Conservation (phyloP, 2,113 vertebrate species). For the Dasyurus viverrinus region DNA sequence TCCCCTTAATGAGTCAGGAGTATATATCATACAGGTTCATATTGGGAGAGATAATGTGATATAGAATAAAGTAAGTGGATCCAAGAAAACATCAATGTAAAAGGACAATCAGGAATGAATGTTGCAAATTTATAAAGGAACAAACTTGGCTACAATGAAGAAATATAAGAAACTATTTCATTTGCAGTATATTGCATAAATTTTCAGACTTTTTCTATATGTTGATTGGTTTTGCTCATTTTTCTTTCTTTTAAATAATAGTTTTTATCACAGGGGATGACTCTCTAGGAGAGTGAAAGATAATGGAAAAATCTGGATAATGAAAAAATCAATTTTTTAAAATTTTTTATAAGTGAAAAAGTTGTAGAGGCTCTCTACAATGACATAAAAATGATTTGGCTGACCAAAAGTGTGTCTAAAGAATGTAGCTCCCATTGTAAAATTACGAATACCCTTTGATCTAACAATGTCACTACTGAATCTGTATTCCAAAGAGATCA, state of each 20-base stretch:
- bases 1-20: neutral
- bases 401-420: conserved; percentile 17
- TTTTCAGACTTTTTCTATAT: neutral
- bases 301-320: neutral
- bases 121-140: too few relatives aligned
- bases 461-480: too few relatives aligned
- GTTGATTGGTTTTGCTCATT: neutral
- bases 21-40: neutral
- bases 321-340: neutral
- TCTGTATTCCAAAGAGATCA: too few relatives aligned
- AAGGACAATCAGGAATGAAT: neutral
- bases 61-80: conserved; percentile 27
- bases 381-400: conserved; percentile 30
- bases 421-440: neutral
- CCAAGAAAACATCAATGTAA: neutral
- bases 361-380: neutral
- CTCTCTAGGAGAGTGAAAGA: neutral
- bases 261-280: neutral
- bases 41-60: neutral
- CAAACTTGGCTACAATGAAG: neutral
- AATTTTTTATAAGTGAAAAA: neutral
- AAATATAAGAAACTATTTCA: neutral
- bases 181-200: neutral
- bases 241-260: neutral
- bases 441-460: too few relatives aligned